phyloP scores from a whole-genome alignment of 2,797 vertebrate genomes.

The Hybognathus amarus region DNA sequence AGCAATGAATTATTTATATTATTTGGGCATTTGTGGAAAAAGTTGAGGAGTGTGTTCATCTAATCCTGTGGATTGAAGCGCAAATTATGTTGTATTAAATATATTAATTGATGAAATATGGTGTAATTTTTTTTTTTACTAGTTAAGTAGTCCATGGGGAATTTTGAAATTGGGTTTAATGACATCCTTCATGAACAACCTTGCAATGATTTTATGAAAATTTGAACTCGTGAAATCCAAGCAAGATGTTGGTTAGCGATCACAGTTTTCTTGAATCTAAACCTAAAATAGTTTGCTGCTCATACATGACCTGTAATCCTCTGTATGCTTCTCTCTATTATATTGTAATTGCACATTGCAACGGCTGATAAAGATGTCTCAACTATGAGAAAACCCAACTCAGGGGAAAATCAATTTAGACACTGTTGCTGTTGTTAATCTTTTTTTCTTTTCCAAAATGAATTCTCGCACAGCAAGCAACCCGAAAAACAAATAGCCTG shows the following conservation, averaged over 20 bases:
- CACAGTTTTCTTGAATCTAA: constrained; percentile 1
- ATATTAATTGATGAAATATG: not conserved
- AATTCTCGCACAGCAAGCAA: constrained; percentile 75
- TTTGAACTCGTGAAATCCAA: not conserved
- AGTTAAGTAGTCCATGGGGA: not conserved
- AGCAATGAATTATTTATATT: not conserved
- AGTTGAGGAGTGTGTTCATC: not conserved
- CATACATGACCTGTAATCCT: not conserved
- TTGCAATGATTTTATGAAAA: not conserved
- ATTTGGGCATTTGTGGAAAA: not conserved
- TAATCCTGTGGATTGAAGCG: not conserved
- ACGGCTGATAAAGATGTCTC: constrained; percentile 39
- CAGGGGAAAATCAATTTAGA: constrained; percentile 44
- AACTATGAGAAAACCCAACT: constrained; percentile 37
- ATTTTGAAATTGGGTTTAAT: not conserved
- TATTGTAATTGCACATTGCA: constrained; percentile 37
- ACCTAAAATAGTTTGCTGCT: constrained; percentile 13
- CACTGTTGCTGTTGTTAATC: constrained; percentile 38
- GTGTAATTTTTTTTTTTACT: not conserved
- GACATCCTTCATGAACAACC: not conserved
- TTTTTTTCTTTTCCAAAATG: constrained; percentile 68
- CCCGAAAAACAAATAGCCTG: constrained; percentile 79
- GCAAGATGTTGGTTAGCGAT: not conserved
- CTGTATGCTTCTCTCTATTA: constrained; percentile 1
- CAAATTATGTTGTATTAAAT: not conserved